These are phyloP conservation scores for Dicaeum eximium DNA, from an alignment of 2,113 vertebrate species.

Conservation along the genomic window DNA sequence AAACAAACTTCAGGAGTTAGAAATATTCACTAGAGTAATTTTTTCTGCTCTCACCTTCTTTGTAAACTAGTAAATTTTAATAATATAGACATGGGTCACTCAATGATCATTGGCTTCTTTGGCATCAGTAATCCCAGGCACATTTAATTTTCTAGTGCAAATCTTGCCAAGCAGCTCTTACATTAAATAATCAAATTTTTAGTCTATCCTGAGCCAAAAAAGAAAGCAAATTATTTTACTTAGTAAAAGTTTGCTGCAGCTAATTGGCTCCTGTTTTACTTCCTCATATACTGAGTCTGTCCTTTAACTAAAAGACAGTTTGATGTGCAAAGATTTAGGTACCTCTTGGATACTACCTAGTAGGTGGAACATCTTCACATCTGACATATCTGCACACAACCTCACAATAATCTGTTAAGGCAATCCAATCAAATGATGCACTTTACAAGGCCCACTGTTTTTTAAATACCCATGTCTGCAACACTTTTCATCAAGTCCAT, in stretches of 20 bases:
- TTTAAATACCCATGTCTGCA: not conserved
- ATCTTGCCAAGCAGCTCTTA: not conserved
- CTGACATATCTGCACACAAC: not conserved
- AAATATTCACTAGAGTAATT: not conserved
- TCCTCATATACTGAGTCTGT: not conserved
- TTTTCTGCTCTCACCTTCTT: not conserved
- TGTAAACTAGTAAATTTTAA: not conserved
- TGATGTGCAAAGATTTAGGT: not conserved
- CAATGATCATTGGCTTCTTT: not conserved
- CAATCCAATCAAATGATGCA: not conserved
- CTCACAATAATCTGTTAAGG: not conserved
- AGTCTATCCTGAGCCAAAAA: not conserved
- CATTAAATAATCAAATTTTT: constrained; percentile 19
- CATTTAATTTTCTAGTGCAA: constrained; percentile 31
- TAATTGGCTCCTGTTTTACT: not conserved
- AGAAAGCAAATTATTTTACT: not conserved
- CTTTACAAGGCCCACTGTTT: not conserved
- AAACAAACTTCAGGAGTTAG: not conserved
- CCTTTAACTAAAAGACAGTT: not conserved
- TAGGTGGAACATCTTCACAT: not conserved
- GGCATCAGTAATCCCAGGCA: not conserved
- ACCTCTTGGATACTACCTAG: not conserved
- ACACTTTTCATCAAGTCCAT: not conserved
- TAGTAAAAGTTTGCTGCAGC: not conserved
- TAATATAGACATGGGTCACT: not conserved